These are phyloP conservation scores for Andricus curvator DNA, from an alignment of 2,888 invertebrate genomes.

Conservation along the genomic window DNA sequence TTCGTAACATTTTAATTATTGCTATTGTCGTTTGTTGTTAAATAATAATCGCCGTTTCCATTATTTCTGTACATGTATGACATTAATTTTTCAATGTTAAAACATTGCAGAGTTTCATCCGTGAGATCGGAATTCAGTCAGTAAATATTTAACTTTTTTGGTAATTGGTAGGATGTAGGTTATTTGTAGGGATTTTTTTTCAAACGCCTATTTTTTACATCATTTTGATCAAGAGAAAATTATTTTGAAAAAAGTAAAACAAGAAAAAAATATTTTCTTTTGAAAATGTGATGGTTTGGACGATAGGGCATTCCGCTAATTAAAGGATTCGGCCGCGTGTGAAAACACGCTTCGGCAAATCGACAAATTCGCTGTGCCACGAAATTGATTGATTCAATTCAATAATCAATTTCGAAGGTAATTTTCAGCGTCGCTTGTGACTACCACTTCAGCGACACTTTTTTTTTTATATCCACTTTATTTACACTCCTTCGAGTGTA, in stretches of 20 bases:
- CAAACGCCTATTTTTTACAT: too few relatives aligned
- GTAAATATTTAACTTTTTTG: not conserved
- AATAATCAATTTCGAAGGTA: not conserved
- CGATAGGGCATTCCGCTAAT: conserved; percentile 43
- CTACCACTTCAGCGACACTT: not conserved
- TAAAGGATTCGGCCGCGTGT: conserved; percentile 46
- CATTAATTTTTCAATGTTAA: not conserved
- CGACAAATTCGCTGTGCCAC: conserved; percentile 31
- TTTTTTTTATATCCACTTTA: not conserved
- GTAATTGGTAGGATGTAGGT: not conserved
- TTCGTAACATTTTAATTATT: not conserved
- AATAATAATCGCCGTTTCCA: not conserved
- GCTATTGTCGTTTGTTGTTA: not conserved
- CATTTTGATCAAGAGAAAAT: too few relatives aligned
- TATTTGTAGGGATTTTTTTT: not conserved
- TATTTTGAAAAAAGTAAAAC: too few relatives aligned
- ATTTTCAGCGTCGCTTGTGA: conserved; percentile 20
- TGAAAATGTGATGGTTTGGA: not conserved
- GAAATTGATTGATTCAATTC: conserved; percentile 23
- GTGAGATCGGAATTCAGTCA: not conserved
- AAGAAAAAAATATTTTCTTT: not conserved
- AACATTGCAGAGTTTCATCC: conserved; percentile 9
- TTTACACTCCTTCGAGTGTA: conserved; percentile 25
- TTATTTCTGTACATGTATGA: not conserved
- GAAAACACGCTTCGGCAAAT: conserved; percentile 41